Evolutionary conservation across 2,113 vertebrate species (phyloP).

Genomic region (Neomonachus schauinslandi): DNA sequence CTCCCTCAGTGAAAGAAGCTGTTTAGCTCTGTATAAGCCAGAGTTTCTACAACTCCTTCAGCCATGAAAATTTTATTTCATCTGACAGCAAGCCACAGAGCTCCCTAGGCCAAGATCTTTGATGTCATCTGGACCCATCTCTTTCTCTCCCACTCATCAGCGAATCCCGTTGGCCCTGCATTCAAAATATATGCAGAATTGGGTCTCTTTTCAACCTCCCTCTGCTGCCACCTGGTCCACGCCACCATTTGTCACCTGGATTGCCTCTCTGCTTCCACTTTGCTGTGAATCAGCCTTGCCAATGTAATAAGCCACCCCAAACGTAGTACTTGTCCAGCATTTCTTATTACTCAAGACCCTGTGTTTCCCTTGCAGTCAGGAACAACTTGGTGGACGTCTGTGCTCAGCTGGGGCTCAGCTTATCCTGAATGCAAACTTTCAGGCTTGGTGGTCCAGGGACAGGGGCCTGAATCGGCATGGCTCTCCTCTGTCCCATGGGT

Average conservation of each 20-base stretch:
- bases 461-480: neutral
- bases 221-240: neutral
- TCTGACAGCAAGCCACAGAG: neutral
- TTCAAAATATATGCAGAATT: neutral
- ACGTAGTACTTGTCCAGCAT: neutral
- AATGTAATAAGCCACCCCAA: neutral
- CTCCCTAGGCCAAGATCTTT: neutral
- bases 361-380: neutral
- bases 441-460: neutral
- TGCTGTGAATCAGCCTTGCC: neutral
- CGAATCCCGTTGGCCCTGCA: too few relatives aligned
- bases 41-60: neutral
- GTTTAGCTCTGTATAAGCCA: neutral
- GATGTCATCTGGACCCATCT: neutral
- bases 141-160: neutral
- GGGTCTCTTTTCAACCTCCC: neutral
- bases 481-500: accelerated
- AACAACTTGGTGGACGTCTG: neutral
- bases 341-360: neutral
- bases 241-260: neutral
- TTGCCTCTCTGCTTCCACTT: neutral
- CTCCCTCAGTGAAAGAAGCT: neutral
- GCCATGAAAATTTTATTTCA: neutral
- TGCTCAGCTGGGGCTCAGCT: neutral
- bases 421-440: neutral